Evolutionary conservation across 2,113 vertebrate genomes (phyloP).

Genomic region (Ceyx cyanopectus): DNA sequence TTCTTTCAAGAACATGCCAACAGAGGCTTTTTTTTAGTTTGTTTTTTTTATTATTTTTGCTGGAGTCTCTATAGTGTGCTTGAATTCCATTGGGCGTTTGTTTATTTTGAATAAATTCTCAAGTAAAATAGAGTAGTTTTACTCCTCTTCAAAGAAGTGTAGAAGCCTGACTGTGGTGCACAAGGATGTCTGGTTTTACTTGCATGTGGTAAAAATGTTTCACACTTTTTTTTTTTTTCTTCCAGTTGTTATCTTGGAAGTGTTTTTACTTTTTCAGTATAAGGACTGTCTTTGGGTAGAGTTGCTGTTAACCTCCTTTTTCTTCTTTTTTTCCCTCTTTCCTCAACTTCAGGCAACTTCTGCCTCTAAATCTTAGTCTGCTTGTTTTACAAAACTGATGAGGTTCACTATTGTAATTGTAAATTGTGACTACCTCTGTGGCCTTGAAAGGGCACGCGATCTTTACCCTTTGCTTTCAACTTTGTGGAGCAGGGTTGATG

Average conservation of each 20-base stretch:
- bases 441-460: neutral
- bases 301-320: neutral
- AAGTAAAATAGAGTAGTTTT: neutral
- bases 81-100: slow-evolving; percentile 35
- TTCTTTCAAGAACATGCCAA: slow-evolving; percentile 44
- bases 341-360: neutral
- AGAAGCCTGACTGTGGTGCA: neutral
- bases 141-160: neutral
- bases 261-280: neutral
- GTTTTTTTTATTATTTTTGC: slow-evolving; percentile 22
- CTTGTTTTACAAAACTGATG: neutral
- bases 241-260: neutral
- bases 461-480: neutral
- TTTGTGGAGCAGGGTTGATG: neutral
- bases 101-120: slow-evolving; percentile 55
- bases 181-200: neutral
- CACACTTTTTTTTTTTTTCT: neutral
- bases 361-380: neutral
- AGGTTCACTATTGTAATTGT: neutral
- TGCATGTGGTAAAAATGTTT: neutral
- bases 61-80: neutral
- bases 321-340: neutral
- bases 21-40: slow-evolving; percentile 28
- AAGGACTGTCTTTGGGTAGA: neutral
- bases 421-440: neutral